Conservation (phyloP, 2,113 vertebrate species). For the Myotis brandtii region DNA sequence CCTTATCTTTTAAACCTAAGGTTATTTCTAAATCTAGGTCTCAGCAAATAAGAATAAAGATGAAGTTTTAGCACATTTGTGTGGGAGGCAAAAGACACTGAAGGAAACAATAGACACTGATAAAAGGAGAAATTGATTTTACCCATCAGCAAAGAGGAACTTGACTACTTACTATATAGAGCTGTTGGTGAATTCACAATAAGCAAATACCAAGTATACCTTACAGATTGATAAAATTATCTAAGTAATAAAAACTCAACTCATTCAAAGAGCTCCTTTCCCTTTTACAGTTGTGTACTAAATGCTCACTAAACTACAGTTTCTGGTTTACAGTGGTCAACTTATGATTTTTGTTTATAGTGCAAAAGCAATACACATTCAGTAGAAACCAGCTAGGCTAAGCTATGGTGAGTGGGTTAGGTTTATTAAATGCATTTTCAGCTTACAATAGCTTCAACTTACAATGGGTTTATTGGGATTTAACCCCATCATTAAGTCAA, state of each 20-base stretch:
- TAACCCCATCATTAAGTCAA: not conserved
- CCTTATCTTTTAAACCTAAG: constrained; percentile 45
- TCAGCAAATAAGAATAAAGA: constrained; percentile 57
- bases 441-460: not conserved
- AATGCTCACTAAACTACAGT: constrained; percentile 19
- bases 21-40: constrained; percentile 48
- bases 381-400: not conserved
- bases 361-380: not conserved
- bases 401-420: not conserved
- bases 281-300: constrained; percentile 50
- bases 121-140: constrained; percentile 44
- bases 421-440: not conserved
- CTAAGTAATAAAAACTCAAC: not conserved
- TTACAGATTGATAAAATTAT: constrained; percentile 22
- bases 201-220: constrained; percentile 38
- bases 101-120: not conserved
- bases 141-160: constrained; percentile 14
- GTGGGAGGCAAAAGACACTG: constrained; percentile 20
- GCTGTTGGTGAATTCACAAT: constrained; percentile 27
- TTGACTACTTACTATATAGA: not conserved
- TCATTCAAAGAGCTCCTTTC: constrained; percentile 31
- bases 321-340: not conserved
- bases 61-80: constrained; percentile 56
- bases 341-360: not conserved
- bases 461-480: not conserved